These are phyloP conservation scores for Galerucella calmariensis DNA, from an alignment of 2,888 invertebrate genomes.

Conservation along the genomic window DNA sequence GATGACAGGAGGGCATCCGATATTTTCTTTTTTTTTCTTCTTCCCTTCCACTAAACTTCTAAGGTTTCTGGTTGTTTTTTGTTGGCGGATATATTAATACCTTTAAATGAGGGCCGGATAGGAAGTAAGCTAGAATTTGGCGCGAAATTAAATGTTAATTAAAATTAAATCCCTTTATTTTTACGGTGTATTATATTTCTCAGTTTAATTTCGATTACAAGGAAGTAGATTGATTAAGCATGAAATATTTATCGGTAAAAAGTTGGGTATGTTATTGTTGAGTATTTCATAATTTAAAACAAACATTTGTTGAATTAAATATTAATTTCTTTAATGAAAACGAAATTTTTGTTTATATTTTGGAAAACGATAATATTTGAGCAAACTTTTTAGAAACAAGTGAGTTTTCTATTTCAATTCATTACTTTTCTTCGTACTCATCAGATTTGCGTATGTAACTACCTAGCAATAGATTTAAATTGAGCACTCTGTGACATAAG, in stretches of 20 bases:
- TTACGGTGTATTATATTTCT: neutral
- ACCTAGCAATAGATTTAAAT: no score
- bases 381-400: no score
- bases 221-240: neutral
- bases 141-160: conserved; percentile 19
- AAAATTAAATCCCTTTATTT: neutral
- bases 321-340: no score
- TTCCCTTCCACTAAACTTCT: conserved; percentile 7
- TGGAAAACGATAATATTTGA: no score
- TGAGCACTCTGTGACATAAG: no score
- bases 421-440: no score
- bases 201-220: neutral
- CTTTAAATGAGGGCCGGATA: neutral
- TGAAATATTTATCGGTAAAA: neutral
- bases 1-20: conserved; percentile 32
- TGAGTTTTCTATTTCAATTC: no score
- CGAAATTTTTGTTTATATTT: no score
- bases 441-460: no score
- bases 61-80: conserved; percentile 29
- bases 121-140: conserved; percentile 22
- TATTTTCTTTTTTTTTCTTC: conserved; percentile 21
- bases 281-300: no score
- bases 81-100: conserved; percentile 12
- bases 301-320: no score
- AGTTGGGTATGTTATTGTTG: no score